Evolutionary conservation across 2,888 invertebrate species (phyloP).

Genomic region (Prosapia bicincta): DNA sequence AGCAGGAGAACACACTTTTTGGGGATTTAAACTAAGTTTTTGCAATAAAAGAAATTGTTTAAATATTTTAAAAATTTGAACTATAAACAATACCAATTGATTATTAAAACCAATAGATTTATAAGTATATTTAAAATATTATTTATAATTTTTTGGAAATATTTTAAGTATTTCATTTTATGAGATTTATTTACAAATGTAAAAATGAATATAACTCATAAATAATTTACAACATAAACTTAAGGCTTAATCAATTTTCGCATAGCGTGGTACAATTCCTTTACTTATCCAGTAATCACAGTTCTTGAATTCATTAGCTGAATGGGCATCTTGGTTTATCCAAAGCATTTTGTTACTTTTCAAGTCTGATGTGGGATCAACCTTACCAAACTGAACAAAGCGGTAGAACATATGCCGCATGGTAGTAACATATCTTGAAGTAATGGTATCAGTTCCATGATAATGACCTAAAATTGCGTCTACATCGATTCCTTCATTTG

Average conservation of each 20-base stretch:
- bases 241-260: slow-evolving; percentile 64
- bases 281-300: slow-evolving; percentile 76
- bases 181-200: neutral
- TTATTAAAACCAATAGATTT: no score
- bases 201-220: neutral
- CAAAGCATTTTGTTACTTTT: slow-evolving; percentile 55
- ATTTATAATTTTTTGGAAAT: no score
- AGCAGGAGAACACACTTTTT: no score
- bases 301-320: slow-evolving; percentile 62
- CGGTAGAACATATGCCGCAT: slow-evolving; percentile 81
- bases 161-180: no score
- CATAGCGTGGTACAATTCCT: slow-evolving; percentile 70
- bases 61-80: no score
- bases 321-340: slow-evolving; percentile 67
- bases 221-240: neutral
- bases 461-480: slow-evolving; percentile 76
- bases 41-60: no score
- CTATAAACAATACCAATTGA: no score
- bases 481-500: slow-evolving; percentile 65
- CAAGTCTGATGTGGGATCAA: slow-evolving; percentile 52
- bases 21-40: no score
- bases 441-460: slow-evolving; percentile 66
- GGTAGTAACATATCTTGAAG: slow-evolving; percentile 69
- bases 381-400: slow-evolving; percentile 72
- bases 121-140: no score